Evolutionary conservation across 2,888 invertebrate species (phyloP), one percentile per base, ranked within the genome.

Genomic region (Drosophila seclusa): DNA sequence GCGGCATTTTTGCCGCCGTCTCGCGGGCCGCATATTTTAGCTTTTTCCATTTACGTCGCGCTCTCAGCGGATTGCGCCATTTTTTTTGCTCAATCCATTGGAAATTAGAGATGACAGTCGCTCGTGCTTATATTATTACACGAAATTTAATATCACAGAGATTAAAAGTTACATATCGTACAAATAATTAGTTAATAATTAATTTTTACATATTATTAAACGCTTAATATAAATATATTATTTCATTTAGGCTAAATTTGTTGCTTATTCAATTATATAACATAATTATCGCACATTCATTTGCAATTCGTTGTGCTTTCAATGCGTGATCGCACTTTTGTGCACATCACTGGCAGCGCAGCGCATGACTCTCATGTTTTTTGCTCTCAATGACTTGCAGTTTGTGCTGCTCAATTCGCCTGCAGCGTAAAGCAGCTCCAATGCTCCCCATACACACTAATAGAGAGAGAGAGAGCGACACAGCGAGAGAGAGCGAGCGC

Each of bases 351-450:
- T 73, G 49, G 21, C 62, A 66, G 21, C 65, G 62, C 69, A 58
- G 59, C 32, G 71, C 53, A 76, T 82, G 75, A 82, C 77, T 87
- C 87, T 89, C 66, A 55, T 71, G 63, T 73, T 89, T 89, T 45
- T 80, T 82, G 80, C 88, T 89, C 85, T 85, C 90, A 87, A 87
- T 85, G 85, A 89, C 85, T 89, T 87, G 85, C 88, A 89, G 64
- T 87, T 89, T 82, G 85, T 69, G 68, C 76, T 76, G 76, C 82
- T 84, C 83, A 79, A 73, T 87, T 80, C 74, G 84, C 84, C 84
- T 85, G 84, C 84, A 87, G 87, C 89, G 66, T 70, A 81, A 63
- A 77, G 69, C 73, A 82, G 82, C 87, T 76, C 71, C 87, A 85
- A 65, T 78, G 83, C 75, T 86, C 78, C 85, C 80, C 88, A 62